A percentile compares a stretch with the other conserved stretches of the same genome.
Conservation (phyloP, 2,113 vertebrate species). For the Vulpes lagopus region DNA sequence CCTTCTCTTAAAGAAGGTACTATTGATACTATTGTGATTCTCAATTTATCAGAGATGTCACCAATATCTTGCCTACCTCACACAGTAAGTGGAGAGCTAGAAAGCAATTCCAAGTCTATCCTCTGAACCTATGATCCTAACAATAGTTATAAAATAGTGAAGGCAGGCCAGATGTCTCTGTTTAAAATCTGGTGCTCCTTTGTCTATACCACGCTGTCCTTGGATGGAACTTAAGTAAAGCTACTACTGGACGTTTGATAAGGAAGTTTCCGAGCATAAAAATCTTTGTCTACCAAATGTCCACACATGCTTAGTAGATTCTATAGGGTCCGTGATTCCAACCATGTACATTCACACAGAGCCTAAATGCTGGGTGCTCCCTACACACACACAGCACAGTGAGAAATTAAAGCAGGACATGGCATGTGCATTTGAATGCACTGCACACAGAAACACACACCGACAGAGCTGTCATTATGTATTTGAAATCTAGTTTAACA, state of each 20-base stretch:
- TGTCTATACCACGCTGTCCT: neutral
- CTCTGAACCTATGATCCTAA: neutral
- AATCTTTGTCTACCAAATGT: neutral
- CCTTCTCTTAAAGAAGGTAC: neutral
- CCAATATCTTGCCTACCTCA: neutral
- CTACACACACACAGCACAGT: too few relatives aligned
- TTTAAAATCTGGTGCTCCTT: neutral
- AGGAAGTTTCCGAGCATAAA: neutral
- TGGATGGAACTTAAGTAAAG: neutral
- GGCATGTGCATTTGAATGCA: neutral
- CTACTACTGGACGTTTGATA: neutral
- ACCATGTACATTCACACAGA: neutral
- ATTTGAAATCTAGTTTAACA: slow-evolving; percentile 49
- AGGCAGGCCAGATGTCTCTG: neutral
- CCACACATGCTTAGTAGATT: neutral
- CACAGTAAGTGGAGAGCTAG: neutral
- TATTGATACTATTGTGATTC: neutral
- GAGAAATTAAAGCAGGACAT: neutral
- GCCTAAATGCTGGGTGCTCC: neutral
- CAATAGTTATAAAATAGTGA: neutral
- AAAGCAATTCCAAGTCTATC: neutral
- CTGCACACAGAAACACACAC: neutral
- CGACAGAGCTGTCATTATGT: slow-evolving; percentile 47
- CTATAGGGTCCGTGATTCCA: neutral
- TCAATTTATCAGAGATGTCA: neutral